These are phyloP conservation scores for Dendrophyllia cribrosa DNA, from an alignment of 64 coral and sea anemone species.

Conservation along the genomic window DNA sequence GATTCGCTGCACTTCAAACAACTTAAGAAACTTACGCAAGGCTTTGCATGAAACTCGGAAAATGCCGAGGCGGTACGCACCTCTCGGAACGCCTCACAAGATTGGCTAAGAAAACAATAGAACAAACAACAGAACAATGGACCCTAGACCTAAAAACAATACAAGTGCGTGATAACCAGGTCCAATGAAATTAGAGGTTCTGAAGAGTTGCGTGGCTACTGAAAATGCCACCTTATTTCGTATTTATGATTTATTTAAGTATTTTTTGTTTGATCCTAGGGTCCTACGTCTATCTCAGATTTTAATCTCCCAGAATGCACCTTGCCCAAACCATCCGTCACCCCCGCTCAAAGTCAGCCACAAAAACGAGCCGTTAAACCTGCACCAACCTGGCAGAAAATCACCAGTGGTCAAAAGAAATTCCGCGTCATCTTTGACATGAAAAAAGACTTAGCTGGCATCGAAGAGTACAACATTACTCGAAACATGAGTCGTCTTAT, in stretches of 20 bases:
- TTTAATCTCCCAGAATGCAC: not conserved
- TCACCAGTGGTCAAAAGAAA: not conserved
- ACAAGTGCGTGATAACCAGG: too few species aligned
- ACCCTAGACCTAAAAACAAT: too few species aligned
- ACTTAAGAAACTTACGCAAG: too few species aligned
- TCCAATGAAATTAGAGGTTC: too few species aligned
- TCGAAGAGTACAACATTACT: not conserved
- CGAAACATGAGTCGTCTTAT: conserved; percentile 1
- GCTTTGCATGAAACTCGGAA: too few species aligned
- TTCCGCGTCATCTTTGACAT: conserved; percentile 25
- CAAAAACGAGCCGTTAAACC: not conserved
- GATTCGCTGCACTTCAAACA: too few species aligned
- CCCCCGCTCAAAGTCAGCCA: not conserved
- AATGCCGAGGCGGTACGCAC: too few species aligned
- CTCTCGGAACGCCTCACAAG: too few species aligned
- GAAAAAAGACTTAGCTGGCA: conserved; percentile 3
- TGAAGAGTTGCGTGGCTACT: too few species aligned
- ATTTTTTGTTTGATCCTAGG: not conserved
- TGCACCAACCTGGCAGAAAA: not conserved
- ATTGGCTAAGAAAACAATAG: too few species aligned
- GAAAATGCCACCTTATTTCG: too few species aligned
- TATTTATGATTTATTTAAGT: not conserved
- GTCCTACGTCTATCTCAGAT: not conserved
- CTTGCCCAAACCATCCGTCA: not conserved
- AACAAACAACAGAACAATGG: too few species aligned